Conservation (phyloP, 2,113 vertebrate genomes). For the Paracanthobrama guichenoti region DNA sequence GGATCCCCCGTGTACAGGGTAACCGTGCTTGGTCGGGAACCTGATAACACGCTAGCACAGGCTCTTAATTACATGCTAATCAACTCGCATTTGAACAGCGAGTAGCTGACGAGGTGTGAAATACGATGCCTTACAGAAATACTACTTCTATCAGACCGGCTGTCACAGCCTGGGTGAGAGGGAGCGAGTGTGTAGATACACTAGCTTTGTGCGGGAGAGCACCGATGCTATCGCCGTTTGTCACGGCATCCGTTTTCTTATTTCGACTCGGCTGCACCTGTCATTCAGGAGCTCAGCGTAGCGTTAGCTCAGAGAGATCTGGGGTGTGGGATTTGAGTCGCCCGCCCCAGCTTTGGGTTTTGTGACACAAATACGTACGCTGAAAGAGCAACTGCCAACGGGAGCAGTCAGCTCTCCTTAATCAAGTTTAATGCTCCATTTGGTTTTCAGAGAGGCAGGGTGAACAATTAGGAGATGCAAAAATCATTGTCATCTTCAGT, state of each 20-base stretch:
- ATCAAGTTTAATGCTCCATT: constrained; percentile 74
- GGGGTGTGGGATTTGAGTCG: constrained; percentile 34
- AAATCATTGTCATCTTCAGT: constrained; percentile 65
- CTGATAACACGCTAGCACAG: constrained; percentile 56
- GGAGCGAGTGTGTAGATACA: constrained; percentile 42
- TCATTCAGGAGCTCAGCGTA: constrained; percentile 70
- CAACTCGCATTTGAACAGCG: constrained; percentile 67
- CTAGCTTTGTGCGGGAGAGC: constrained; percentile 44
- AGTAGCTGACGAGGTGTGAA: constrained; percentile 66
- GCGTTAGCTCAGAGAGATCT: constrained; percentile 56
- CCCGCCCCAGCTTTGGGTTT: constrained; percentile 41
- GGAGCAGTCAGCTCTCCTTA: constrained; percentile 61
- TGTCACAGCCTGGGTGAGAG: constrained; percentile 38
- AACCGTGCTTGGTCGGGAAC: constrained; percentile 63
- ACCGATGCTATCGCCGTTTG: constrained; percentile 66
- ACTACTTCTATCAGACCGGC: constrained; percentile 49
- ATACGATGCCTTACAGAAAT: constrained; percentile 46
- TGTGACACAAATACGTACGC: constrained; percentile 19
- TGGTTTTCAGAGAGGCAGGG: constrained; percentile 61
- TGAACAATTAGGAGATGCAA: constrained; percentile 58
- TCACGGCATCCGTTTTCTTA: constrained; percentile 55
- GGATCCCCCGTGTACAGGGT: constrained; percentile 40
- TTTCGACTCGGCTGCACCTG: constrained; percentile 75
- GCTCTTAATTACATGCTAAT: constrained; percentile 70
- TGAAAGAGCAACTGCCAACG: constrained; percentile 49